Evolutionary conservation across 1,140 invertebrate species (phyloP).

Genomic region (Achroia grisella): DNA sequence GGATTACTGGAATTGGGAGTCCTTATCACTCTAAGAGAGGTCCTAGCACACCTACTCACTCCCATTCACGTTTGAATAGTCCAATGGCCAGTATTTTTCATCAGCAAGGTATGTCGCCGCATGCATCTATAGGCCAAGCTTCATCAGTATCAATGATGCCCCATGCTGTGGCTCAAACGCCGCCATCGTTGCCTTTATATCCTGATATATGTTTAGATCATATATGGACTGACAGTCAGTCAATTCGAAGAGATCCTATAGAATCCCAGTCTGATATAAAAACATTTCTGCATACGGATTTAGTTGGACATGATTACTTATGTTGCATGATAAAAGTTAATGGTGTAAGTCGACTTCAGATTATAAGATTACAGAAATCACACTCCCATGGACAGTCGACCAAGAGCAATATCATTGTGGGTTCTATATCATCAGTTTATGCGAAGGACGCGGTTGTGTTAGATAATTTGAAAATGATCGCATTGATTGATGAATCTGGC

Average conservation of each 20-base stretch:
- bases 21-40: slow-evolving; percentile 49
- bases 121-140: slow-evolving; percentile 63
- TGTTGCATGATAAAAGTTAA: slow-evolving; percentile 83
- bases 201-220: slow-evolving; percentile 91
- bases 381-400: slow-evolving; percentile 73
- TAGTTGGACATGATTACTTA: slow-evolving; percentile 88
- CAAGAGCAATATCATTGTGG: slow-evolving; percentile 81
- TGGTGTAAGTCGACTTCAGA: slow-evolving; percentile 78
- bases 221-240: slow-evolving; percentile 86
- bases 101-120: slow-evolving; percentile 64
- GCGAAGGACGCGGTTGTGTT: slow-evolving; percentile 90
- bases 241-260: slow-evolving; percentile 67
- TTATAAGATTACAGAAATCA: slow-evolving; percentile 84
- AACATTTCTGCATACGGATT: slow-evolving; percentile 87
- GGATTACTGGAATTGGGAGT: slow-evolving; percentile 45
- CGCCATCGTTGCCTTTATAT: slow-evolving; percentile 81
- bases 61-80: slow-evolving; percentile 75
- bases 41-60: slow-evolving; percentile 31
- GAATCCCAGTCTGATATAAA: slow-evolving; percentile 78
- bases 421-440: slow-evolving; percentile 79
- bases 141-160: slow-evolving; percentile 61
- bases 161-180: slow-evolving; percentile 35
- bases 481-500: slow-evolving; percentile 85
- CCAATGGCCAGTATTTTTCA: slow-evolving; percentile 75
- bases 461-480: slow-evolving; percentile 86